These are phyloP conservation scores for Cheilosia vernalis DNA, from an alignment of 2,888 invertebrate genomes.

Conservation along the genomic window DNA sequence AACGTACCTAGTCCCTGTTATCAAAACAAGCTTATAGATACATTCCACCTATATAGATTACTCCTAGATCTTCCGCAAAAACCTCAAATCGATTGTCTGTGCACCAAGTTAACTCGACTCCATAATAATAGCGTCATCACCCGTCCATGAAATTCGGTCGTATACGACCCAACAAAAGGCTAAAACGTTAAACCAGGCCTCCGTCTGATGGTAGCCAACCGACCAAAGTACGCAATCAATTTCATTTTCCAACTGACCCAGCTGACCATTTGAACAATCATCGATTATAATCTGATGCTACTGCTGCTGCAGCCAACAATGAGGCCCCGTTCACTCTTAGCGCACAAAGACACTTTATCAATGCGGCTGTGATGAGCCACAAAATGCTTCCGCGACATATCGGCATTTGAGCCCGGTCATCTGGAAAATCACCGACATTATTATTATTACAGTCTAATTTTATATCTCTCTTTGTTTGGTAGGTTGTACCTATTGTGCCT, in stretches of 20 bases:
- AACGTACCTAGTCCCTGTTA: too few relatives aligned
- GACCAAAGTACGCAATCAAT: slow-evolving; percentile 65
- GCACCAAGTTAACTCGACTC: too few relatives aligned
- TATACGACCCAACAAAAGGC: too few relatives aligned
- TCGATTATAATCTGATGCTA: slow-evolving; percentile 61
- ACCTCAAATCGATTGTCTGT: too few relatives aligned
- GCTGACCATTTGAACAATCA: slow-evolving; percentile 66
- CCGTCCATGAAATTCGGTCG: too few relatives aligned
- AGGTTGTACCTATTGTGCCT: not conserved
- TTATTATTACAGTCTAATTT: slow-evolving; percentile 67
- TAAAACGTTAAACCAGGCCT: too few relatives aligned
- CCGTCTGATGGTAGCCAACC: slow-evolving; percentile 8
- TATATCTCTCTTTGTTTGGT: slow-evolving; percentile 21
- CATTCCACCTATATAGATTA: too few relatives aligned
- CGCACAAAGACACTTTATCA: slow-evolving; percentile 58
- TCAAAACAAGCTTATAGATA: too few relatives aligned
- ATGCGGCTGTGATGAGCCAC: slow-evolving; percentile 64
- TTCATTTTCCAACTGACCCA: slow-evolving; percentile 68
- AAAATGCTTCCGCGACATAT: slow-evolving; percentile 69
- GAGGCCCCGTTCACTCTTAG: slow-evolving; percentile 22
- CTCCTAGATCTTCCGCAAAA: too few relatives aligned
- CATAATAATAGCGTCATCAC: too few relatives aligned
- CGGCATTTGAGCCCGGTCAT: slow-evolving; percentile 66
- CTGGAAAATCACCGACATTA: slow-evolving; percentile 69
- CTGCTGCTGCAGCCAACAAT: slow-evolving; percentile 42